A percentile compares a stretch with the other conserved stretches of the same genome.
phyloP scores from a whole-genome alignment of 1,140 invertebrate species.

The Bilobella aurantiaca region DNA sequence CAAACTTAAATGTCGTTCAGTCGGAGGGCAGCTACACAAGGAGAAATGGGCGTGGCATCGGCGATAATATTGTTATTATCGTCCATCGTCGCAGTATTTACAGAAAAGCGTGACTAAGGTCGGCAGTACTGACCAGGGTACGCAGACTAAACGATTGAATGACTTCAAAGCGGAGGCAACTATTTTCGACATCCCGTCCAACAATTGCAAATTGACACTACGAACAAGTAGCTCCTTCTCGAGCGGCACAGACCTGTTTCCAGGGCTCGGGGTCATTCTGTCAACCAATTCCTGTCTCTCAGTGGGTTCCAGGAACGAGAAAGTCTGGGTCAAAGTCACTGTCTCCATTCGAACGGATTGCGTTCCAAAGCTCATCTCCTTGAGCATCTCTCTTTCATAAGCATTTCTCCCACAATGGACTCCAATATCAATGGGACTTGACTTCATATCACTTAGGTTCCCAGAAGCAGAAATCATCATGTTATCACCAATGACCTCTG shows the following conservation, averaged over 20 bases:
- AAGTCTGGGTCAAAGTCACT: neutral
- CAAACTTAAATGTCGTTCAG: neutral
- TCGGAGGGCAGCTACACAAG: neutral
- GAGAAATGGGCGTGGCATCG: neutral
- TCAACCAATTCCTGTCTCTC: neutral
- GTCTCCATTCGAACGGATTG: too few species aligned
- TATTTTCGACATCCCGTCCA: conserved; percentile 26
- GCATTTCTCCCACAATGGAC: too few species aligned
- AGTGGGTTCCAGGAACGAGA: neutral
- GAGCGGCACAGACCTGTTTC: neutral
- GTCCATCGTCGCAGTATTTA: neutral
- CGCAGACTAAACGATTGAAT: conserved; percentile 20
- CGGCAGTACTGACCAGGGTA: conserved; percentile 12
- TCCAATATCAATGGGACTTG: neutral
- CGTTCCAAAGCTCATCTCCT: too few species aligned
- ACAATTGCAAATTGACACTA: conserved; percentile 12
- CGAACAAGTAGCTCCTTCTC: neutral
- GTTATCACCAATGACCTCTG: neutral
- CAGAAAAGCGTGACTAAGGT: neutral
- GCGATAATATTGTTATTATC: neutral
- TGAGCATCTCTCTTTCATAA: too few species aligned
- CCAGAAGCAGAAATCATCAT: neutral
- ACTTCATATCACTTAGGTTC: neutral
- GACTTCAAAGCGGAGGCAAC: conserved; percentile 21
- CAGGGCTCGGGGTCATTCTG: too few species aligned